Conservation (phyloP, 2,113 vertebrate species). For the Cyprinus carpio region DNA sequence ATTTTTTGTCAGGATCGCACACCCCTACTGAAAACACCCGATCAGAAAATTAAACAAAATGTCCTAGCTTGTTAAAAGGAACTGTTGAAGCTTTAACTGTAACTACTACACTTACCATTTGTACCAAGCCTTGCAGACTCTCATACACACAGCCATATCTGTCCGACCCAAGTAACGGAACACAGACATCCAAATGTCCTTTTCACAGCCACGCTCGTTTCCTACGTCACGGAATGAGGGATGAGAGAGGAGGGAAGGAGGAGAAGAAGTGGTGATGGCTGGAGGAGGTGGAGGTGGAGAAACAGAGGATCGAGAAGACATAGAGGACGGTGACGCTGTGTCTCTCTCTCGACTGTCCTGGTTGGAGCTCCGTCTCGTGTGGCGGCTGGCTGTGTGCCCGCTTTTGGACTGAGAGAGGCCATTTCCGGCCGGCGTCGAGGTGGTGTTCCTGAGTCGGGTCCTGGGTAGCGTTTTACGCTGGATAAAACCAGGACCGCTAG, state of each 20-base stretch:
- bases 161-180: conserved; percentile 88
- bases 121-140: conserved; percentile 98
- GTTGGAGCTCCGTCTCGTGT: conserved; percentile 58
- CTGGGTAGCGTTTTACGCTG: conserved; percentile 85
- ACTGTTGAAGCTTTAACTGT: not conserved
- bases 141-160: conserved; percentile 95
- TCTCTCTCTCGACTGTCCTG: conserved; percentile 56
- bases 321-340: conserved; percentile 62
- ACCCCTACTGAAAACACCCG: not conserved
- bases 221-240: conserved; percentile 74
- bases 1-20: too few species aligned
- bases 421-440: conserved; percentile 67
- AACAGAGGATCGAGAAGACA: conserved; percentile 67
- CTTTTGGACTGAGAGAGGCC: conserved; percentile 65
- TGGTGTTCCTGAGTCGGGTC: conserved; percentile 64
- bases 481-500: conserved; percentile 66
- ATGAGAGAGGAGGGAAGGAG: conserved; percentile 67
- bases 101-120: conserved; percentile 85
- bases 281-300: conserved; percentile 53
- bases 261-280: conserved; percentile 54
- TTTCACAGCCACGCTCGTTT: conserved; percentile 78
- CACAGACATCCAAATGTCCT: conserved; percentile 96
- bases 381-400: conserved; percentile 51
- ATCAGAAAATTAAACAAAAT: not conserved
- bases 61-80: too few species aligned